Base-by-base conservation (phyloP, 2,888 invertebrate species). In the Schrankia costaestrigalis region DNA sequence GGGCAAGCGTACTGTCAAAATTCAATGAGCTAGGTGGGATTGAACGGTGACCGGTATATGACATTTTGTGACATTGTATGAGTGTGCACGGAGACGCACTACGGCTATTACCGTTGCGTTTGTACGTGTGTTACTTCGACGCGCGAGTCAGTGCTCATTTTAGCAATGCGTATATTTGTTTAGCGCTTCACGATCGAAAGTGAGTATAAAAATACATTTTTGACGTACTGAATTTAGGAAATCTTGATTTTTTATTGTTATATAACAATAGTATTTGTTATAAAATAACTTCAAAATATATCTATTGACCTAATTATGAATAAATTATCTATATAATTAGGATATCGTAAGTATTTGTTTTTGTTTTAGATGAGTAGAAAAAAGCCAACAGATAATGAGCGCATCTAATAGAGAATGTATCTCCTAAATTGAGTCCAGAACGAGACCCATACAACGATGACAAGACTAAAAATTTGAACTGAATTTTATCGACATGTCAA, bases 281-380 rank as follows among this genome's bases (percentile, higher is more conserved):
- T 17, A 17, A 17, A 17, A 17, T 17, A 17, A 17, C 17, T 17
- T 17, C 10, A 23, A 24, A 24, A 1, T 24, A 12, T 24, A 24
- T n/a, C n/a, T 24, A 24, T 24, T 24, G 24, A 12, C 24, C 24
- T 24, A 24, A 24, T 24, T 24, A 24, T 24, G 24, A 24, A 12
- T 24, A 24, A 11, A 24, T 12, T 24, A 24, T 4, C 24, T 8
- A 24, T 24, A 24, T 24, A 24, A 24, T 24, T 24, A 4, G 12
- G 12, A 24, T 24, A 24, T 12, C 6, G 9, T 22, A 22, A 10
- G 11, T 9, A 9, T 22, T 10, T 22, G 2, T 22, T 22, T 22
- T 22, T 24, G 24, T 24, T 24, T 24, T 24, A 24, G 12, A 24
- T 24, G 11, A 24, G 24, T 24, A 24, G 12, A 24, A 5, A 24